Conservation (phyloP, 2,797 vertebrate genomes). For the Pelodytes ibericus region DNA sequence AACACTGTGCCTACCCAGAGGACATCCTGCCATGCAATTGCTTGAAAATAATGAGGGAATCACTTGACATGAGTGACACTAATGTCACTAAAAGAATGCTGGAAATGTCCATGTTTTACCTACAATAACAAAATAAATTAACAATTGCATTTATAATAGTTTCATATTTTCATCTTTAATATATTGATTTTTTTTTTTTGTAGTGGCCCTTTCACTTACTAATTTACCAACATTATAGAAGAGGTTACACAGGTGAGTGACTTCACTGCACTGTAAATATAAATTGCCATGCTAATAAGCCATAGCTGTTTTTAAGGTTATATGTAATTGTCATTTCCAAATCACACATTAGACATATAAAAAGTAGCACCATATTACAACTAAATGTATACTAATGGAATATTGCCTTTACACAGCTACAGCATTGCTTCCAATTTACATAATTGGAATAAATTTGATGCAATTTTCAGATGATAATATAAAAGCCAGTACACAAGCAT, state of each 20-base stretch:
- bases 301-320: not conserved
- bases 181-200: too few relatives aligned
- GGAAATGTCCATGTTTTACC: too few relatives aligned
- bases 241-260: not conserved
- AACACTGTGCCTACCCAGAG: too few relatives aligned
- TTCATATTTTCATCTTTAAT: too few relatives aligned
- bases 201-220: too few relatives aligned
- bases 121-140: too few relatives aligned
- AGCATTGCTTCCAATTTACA: not conserved
- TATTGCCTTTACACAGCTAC: not conserved
- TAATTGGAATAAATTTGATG: not conserved
- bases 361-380: not conserved
- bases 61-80: too few relatives aligned
- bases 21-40: too few relatives aligned
- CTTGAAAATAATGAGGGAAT: too few relatives aligned
- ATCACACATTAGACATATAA: constrained; percentile 10
- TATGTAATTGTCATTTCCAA: constrained; percentile 4
- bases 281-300: constrained; percentile 2
- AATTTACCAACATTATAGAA: not conserved
- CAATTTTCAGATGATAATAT: not conserved
- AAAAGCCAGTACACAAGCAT: not conserved
- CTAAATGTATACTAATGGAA: not conserved
- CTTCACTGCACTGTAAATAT: not conserved
- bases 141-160: too few relatives aligned
- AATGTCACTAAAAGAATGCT: too few relatives aligned